These are phyloP conservation scores for Andrena chrysosceles DNA, from an alignment of 2,888 invertebrate species.

Conservation along the genomic window DNA sequence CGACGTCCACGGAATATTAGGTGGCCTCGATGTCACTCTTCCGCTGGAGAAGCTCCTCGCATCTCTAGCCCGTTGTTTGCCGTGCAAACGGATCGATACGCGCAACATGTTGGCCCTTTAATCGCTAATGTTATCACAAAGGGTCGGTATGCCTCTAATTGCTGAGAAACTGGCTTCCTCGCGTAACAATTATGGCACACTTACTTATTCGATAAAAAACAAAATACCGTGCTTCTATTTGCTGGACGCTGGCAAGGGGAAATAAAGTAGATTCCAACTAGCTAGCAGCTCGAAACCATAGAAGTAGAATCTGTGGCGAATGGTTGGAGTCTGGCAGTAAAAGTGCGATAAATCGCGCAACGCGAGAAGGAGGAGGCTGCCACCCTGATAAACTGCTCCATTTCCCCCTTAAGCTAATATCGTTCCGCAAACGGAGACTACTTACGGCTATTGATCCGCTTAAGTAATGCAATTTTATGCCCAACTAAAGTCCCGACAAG, in stretches of 20 bases:
- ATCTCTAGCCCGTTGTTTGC: slow-evolving; percentile 15
- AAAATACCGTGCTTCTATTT: neutral
- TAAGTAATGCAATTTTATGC: slow-evolving; percentile 66
- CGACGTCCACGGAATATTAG: slow-evolving; percentile 77
- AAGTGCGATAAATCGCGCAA: slow-evolving; percentile 61
- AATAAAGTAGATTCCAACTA: neutral
- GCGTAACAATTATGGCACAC: neutral
- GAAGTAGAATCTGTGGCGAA: slow-evolving; percentile 45
- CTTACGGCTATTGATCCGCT: slow-evolving; percentile 63
- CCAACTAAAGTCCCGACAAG: slow-evolving; percentile 57
- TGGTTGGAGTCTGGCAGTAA: slow-evolving; percentile 55
- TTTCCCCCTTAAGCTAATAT: slow-evolving; percentile 59
- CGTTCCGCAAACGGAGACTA: slow-evolving; percentile 55
- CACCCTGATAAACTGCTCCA: slow-evolving; percentile 64
- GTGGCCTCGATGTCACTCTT: slow-evolving; percentile 14
- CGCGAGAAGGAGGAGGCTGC: slow-evolving; percentile 20
- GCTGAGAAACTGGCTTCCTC: neutral
- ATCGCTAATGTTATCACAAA: slow-evolving; percentile 17
- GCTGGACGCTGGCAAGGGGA: too few relatives aligned
- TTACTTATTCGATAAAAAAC: neutral
- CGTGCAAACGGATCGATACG: slow-evolving; percentile 31
- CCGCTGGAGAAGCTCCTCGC: slow-evolving; percentile 2
- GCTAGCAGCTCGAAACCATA: slow-evolving; percentile 13
- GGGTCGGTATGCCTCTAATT: neutral
- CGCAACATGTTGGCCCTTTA: slow-evolving; percentile 27